These are phyloP conservation scores for Lontra canadensis DNA, from an alignment of 2,113 vertebrate genomes.

Conservation along the genomic window DNA sequence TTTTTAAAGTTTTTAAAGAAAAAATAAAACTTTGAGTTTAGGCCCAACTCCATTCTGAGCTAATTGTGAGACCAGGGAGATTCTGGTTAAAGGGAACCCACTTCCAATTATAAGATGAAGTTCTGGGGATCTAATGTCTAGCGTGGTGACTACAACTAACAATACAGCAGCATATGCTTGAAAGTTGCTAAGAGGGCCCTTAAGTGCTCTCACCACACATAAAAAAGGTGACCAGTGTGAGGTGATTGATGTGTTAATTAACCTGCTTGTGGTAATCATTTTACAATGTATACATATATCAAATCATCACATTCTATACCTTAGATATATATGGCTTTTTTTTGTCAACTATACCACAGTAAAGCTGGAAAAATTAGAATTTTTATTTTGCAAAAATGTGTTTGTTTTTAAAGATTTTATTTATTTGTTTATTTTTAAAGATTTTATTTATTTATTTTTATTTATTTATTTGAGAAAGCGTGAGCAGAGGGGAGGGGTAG, in stretches of 20 bases:
- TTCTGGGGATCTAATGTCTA: neutral
- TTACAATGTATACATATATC: neutral
- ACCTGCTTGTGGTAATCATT: neutral
- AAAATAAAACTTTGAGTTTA: neutral
- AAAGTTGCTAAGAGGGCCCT: neutral
- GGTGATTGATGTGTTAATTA: neutral
- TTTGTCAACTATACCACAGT: neutral
- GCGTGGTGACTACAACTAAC: neutral
- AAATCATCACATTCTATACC: neutral
- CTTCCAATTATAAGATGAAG: neutral
- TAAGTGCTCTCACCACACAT: neutral
- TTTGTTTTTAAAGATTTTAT: too few relatives aligned
- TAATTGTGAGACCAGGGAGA: neutral
- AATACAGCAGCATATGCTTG: neutral
- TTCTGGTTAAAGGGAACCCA: neutral
- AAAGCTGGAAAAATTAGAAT: neutral
- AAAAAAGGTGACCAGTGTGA: neutral
- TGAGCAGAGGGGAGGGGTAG: too few relatives aligned
- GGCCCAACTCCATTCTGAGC: neutral
- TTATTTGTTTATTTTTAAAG: too few relatives aligned
- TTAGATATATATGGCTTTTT: neutral
- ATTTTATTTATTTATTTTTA: too few relatives aligned
- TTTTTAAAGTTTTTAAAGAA: neutral
- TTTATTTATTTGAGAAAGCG: too few relatives aligned
- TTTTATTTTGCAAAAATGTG: neutral